Evolutionary conservation across 2,888 invertebrate species (phyloP).

Genomic region (Stegophylla sp.): DNA sequence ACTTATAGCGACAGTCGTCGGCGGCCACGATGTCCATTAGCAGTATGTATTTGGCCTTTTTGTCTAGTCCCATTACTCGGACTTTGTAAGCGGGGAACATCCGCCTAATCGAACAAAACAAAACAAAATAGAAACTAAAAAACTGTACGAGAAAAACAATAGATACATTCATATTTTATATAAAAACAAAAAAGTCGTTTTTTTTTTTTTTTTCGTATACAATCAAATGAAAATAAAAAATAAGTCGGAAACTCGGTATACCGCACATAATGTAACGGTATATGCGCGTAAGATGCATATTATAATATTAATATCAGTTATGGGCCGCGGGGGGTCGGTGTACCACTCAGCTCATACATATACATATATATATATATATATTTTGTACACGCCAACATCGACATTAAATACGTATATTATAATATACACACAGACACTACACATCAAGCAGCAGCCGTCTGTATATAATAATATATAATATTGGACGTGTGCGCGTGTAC

Average conservation of each 20-base stretch:
- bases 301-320: not conserved
- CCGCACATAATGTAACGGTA: too few species aligned
- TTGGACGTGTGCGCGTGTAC: conserved; percentile 5
- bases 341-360: conserved; percentile 24
- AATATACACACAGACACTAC: not conserved
- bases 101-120: conserved; percentile 74
- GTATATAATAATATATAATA: not conserved
- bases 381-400: too few species aligned
- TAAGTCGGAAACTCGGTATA: not conserved
- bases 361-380: conserved; percentile 13
- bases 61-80: conserved; percentile 94
- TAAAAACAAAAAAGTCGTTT: conserved; percentile 60
- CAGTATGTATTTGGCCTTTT: conserved; percentile 95
- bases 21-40: conserved; percentile 97
- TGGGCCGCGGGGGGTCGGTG: conserved; percentile 8
- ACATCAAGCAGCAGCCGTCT: too few species aligned
- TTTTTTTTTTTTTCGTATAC: too few species aligned
- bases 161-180: conserved; percentile 10
- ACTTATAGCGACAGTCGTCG: conserved; percentile 94
- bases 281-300: not conserved
- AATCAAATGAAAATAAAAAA: conserved; percentile 30
- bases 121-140: conserved; percentile 61
- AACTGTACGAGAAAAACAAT: conserved; percentile 38
- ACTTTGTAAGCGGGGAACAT: conserved; percentile 99
- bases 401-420: not conserved